Evolutionary conservation across 2,113 vertebrate species (phyloP).

Genomic region (Anhinga anhinga): DNA sequence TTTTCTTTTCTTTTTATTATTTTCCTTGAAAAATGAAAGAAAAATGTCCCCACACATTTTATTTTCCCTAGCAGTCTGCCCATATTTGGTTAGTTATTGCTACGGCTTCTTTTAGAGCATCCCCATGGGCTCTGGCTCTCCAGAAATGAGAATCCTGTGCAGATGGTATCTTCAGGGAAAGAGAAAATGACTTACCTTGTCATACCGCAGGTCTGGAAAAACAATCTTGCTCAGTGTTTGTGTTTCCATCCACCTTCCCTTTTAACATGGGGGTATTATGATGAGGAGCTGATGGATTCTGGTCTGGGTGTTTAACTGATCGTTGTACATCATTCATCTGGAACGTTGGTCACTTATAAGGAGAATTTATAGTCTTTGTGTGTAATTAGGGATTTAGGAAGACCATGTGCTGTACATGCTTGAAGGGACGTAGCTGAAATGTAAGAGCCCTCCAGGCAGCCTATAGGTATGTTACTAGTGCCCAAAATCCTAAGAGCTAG

Average conservation of each 20-base stretch:
- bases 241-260: neutral
- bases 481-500: neutral
- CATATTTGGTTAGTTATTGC: neutral
- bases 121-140: slow-evolving; percentile 23
- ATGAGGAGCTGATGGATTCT: neutral
- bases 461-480: neutral
- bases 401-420: neutral
- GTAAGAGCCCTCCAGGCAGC: slow-evolving; percentile 21
- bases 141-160: slow-evolving; percentile 24
- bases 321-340: neutral
- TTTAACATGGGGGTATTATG: neutral
- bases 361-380: neutral
- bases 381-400: neutral
- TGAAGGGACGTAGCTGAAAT: neutral
- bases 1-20: neutral
- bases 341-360: neutral
- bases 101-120: slow-evolving; percentile 17
- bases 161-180: slow-evolving; percentile 14
- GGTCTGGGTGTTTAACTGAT: neutral
- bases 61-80: neutral
- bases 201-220: neutral
- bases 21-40: neutral
- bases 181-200: neutral
- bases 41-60: neutral
- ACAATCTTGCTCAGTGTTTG: neutral